Percentiles rank a stretch among this genome's conserved stretches.
Conservation (phyloP, 2,888 invertebrate species). For the Lasioglossum morio region DNA sequence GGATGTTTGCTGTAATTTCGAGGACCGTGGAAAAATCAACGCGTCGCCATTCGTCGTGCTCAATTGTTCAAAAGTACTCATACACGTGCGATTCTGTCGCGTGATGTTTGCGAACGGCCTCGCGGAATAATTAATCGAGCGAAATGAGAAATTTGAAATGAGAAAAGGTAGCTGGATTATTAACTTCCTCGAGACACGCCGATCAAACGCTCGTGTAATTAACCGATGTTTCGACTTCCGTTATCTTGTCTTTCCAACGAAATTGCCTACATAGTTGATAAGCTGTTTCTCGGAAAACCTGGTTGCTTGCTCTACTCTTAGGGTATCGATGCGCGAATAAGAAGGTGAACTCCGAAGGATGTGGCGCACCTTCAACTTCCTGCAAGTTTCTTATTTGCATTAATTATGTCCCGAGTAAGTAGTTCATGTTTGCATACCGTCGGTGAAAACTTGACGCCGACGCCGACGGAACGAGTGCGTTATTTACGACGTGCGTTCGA, state of each 20-base stretch:
- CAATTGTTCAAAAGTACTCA: background rate
- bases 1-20: background rate
- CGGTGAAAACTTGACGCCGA: background rate
- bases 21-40: background rate
- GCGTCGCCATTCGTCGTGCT: background rate
- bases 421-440: constrained; percentile 32
- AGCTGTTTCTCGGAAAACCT: background rate
- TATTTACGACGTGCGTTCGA: background rate
- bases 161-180: background rate
- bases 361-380: constrained; percentile 17
- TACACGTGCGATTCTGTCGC: background rate
- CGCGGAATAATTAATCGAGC: background rate
- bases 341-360: constrained; percentile 1
- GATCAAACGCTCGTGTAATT: background rate
- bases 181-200: background rate
- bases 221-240: constrained; percentile 3
- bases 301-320: background rate
- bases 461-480: background rate
- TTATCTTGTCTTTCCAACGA: background rate
- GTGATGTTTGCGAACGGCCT: background rate
- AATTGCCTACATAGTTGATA: background rate
- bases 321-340: background rate
- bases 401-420: constrained; percentile 60
- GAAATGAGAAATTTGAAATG: background rate
- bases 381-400: constrained; percentile 62